A percentile compares a stretch with the other conserved stretches of the same genome.
phyloP scores from a whole-genome alignment of 2,888 invertebrate species.

The Philonicus albiceps region DNA sequence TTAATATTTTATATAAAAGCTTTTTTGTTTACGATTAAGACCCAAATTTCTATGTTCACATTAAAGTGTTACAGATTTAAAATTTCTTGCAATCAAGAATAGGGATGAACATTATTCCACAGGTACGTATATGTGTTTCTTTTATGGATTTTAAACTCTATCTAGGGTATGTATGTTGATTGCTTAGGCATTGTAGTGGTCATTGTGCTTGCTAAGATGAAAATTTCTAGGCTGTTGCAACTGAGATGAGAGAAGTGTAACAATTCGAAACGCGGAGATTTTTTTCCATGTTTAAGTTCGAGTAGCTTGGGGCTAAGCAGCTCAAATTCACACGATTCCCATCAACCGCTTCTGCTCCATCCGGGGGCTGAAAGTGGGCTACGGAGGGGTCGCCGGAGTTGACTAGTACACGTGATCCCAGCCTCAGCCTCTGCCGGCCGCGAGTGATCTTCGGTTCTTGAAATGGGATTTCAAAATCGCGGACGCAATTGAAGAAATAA shows the following conservation, averaged over 20 bases:
- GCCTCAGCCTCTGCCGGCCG: background rate
- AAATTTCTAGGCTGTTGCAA: background rate
- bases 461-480: slow-evolving; percentile 47
- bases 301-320: background rate
- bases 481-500: slow-evolving; percentile 37
- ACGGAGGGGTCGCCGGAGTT: background rate
- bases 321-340: background rate
- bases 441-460: slow-evolving; percentile 1
- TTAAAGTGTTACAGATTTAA: too few species aligned
- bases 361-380: background rate
- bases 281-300: background rate
- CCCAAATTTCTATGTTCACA: too few species aligned
- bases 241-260: background rate
- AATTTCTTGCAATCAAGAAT: too few species aligned
- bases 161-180: background rate
- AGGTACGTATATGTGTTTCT: too few species aligned
- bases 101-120: too few species aligned
- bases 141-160: too few species aligned
- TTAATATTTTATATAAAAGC: too few species aligned
- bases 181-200: background rate
- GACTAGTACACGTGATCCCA: background rate
- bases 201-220: background rate
- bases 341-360: background rate
- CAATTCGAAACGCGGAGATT: background rate
- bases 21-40: too few species aligned